Base-by-base conservation (phyloP, 2,797 vertebrate species). In the Erpetoichthys calabaricus region DNA sequence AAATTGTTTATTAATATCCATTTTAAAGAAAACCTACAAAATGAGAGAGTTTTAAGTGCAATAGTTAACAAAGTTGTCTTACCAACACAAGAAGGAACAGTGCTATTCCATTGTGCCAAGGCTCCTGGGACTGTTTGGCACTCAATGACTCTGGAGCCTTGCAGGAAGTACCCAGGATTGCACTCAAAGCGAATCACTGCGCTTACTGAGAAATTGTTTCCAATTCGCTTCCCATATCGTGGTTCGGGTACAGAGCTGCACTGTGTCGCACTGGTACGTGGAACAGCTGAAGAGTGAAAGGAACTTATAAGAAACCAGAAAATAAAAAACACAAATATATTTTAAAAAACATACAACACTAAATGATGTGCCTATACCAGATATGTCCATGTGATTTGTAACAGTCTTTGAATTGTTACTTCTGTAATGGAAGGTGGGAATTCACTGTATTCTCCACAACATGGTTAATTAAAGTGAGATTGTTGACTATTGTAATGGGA, bases 221-320 rank as follows among this genome's bases (percentile, higher is more conserved):
- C 90, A 53, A 86, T 68, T 5, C 89, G 80, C 45, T 80, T 78
- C 6, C 89, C 89, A 1, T 89, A 84, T 45, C 89, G 85, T 0
- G 90, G 90, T 67, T 92, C 90, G 0, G 90, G 89, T n/a, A 92
- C 83, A 0, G 90, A 92, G 75, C 86, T 90, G 78, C 90, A 91
- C 66, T 92, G 90, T 0, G 88, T 90, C 59, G 88, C 84, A 0
- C 90, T 92, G 64, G 90, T 92, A 56, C 87, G 77, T 2, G 89
- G 90, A 44, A 92, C 89, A 9, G 89, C 82, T 85, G 57, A 9
- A 51, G 65, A 61, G 52, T 67, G 4, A 58, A 45, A 55, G 53
- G 47, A 43, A 54, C 6, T 61, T 10, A 5, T 53, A 44, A 49
- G 6, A 7, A 45, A n/a, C 0, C 7, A 7, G 8, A 51, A 51